A percentile compares a stretch with the other conserved stretches of the same genome.
phyloP scores from a whole-genome alignment of 2,113 vertebrate species.

The Furnarius figulus region DNA sequence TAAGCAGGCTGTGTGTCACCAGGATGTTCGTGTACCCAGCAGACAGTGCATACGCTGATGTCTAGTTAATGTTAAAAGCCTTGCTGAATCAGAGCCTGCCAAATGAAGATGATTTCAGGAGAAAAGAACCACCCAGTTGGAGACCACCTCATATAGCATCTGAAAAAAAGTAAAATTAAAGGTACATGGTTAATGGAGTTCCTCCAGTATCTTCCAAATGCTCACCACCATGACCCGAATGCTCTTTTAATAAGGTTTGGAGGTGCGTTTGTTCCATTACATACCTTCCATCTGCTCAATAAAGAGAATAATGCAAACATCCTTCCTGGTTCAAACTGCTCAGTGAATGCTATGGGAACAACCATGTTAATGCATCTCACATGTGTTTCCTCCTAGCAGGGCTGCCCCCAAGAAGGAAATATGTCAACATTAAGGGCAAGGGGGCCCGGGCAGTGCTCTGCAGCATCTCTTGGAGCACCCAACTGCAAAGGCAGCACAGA shows the following conservation, averaged over 20 bases:
- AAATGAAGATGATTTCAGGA: background rate
- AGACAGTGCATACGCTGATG: fast-evolving
- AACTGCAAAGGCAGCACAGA: background rate
- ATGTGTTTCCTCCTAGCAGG: background rate
- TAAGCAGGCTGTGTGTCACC: background rate
- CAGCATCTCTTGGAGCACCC: background rate
- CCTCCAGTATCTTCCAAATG: background rate
- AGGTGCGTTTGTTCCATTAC: background rate
- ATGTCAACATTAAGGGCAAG: background rate
- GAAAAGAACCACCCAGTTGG: background rate
- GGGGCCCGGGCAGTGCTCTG: background rate
- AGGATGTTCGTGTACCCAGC: background rate
- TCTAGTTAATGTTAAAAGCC: background rate
- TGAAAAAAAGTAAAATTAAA: background rate
- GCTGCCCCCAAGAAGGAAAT: background rate
- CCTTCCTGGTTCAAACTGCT: background rate
- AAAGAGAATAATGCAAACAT: background rate
- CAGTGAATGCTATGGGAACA: background rate
- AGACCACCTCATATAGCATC: background rate
- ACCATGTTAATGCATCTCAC: fast-evolving
- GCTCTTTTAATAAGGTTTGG: background rate
- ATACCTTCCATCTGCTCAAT: fast-evolving
- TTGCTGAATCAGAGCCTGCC: background rate
- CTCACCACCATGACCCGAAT: background rate
- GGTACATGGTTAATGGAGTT: background rate